phyloP scores from a whole-genome alignment of 2,888 invertebrate genomes.

The Yponomeuta cagnagella region DNA sequence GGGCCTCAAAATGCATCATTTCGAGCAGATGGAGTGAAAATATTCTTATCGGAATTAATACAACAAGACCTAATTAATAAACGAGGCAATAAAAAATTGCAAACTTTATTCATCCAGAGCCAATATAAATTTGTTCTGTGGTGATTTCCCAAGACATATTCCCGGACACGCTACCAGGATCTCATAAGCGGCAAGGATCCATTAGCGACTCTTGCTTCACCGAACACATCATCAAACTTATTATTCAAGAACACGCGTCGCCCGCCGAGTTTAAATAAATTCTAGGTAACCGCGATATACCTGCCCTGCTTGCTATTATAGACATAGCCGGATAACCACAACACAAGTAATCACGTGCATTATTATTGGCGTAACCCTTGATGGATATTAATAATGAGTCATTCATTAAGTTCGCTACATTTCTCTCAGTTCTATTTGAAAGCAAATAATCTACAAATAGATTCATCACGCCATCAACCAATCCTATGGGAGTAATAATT shows the following conservation, averaged over 20 bases:
- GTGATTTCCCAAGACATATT: neutral
- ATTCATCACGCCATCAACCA: too few species aligned
- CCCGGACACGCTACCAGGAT: conserved; percentile 7
- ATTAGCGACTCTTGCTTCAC: neutral
- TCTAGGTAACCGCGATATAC: conserved; percentile 31
- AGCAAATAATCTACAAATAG: too few species aligned
- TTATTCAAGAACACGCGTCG: conserved; percentile 26
- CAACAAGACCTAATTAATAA: too few species aligned
- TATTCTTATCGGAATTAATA: too few species aligned
- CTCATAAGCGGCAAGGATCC: conserved; percentile 4
- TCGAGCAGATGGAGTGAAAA: too few species aligned
- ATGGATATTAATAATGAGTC: too few species aligned
- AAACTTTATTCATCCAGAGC: too few species aligned
- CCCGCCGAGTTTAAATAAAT: conserved; percentile 21
- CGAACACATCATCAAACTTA: conserved; percentile 17
- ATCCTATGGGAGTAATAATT: neutral
- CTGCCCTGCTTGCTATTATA: conserved; percentile 17
- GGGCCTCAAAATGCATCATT: too few species aligned
- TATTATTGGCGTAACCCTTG: neutral
- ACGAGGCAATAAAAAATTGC: too few species aligned
- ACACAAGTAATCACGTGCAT: neutral
- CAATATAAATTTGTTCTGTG: too few species aligned
- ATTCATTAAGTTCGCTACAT: too few species aligned
- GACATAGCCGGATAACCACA: neutral
- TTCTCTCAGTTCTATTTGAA: too few species aligned